Evolutionary conservation across 2,113 vertebrate species (phyloP), one percentile per base, ranked within the genome.

Genomic region (Phrynosoma blainvillii): DNA sequence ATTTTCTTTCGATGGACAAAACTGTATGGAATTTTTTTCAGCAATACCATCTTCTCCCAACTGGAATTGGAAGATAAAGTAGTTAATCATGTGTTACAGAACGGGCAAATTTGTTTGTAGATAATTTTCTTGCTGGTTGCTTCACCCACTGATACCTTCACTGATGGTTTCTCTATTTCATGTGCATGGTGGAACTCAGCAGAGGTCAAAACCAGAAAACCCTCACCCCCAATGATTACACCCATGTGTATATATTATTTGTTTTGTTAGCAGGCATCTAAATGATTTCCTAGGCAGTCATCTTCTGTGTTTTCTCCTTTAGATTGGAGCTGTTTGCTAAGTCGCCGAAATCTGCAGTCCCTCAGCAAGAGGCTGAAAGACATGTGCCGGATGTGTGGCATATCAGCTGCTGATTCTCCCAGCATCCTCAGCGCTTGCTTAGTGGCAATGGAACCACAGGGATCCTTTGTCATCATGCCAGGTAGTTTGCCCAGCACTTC

Each of bases 241-340:
- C 5, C 77, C 23, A 13, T 75, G 54, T 62, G 36, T 30, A 47
- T 40, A 32, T 27, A 2, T 0, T 7, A 7, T 68, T 66, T 8
- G 30, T 85, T 71, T 42, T 2, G 4, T 62, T 25, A 23, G 27
- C n/a, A 54, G 40, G 27, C 32, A 12, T 75, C n/a, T 14, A 65
- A 21, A 1, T 1, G 25, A 62, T 40, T 40, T 87, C 66, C 7
- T 62, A 66, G 66, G 23, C 23, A 52, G 66, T 32, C 52, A 81
- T 79, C 87, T 16, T 1, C 1, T 79, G 11, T 25, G 21, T 94
- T 93, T 89, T n/a, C 93, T 2, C 25, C 89, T 92, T 89, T 96
- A 99, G 99, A 99, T 94, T 99, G 99, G 99, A 99, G 98, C 92
- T 98, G 98, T 96, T 96, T 99, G 96, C 96, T 99, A 95, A 99